A percentile compares a stretch with the other conserved stretches of the same genome.
These are phyloP conservation scores for Anguilla rostrata DNA, from an alignment of 2,113 vertebrate genomes.

Conservation along the genomic window DNA sequence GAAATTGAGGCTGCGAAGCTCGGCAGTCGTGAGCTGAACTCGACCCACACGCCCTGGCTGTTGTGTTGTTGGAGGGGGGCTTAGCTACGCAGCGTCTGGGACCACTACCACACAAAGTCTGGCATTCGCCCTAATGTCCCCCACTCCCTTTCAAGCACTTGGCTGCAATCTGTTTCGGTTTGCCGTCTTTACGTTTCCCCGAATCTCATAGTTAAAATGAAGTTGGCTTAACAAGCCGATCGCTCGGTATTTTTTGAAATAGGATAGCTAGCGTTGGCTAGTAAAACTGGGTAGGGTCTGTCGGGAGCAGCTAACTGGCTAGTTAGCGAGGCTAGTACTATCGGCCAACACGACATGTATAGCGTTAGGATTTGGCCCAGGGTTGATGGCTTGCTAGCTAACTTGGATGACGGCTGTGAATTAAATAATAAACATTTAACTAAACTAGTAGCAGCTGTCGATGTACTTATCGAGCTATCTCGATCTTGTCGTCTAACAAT, in stretches of 20 bases:
- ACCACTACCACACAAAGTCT: not conserved
- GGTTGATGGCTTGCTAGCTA: not conserved
- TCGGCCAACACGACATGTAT: not conserved
- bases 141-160: not conserved
- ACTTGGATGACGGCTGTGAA: not conserved
- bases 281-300: not conserved
- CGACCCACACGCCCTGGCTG: slow-evolving; percentile 22
- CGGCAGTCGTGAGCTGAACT: not conserved
- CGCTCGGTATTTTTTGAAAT: not conserved
- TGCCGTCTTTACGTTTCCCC: not conserved
- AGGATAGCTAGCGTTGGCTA: not conserved
- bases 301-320: not conserved
- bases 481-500: too few species aligned
- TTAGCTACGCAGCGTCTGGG: slow-evolving; percentile 16
- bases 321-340: not conserved
- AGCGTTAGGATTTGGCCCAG: not conserved
- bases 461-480: not conserved
- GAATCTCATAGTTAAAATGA: not conserved
- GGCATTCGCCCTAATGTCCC: not conserved
- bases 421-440: not conserved
- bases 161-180: not conserved
- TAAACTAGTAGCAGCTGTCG: not conserved
- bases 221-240: not conserved
- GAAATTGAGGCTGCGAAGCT: not conserved
- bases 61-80: slow-evolving; percentile 17